Percentiles rank a stretch among this genome's conserved stretches.
phyloP scores from a whole-genome alignment of 2,113 vertebrate species.

The Crotalus tigris region DNA sequence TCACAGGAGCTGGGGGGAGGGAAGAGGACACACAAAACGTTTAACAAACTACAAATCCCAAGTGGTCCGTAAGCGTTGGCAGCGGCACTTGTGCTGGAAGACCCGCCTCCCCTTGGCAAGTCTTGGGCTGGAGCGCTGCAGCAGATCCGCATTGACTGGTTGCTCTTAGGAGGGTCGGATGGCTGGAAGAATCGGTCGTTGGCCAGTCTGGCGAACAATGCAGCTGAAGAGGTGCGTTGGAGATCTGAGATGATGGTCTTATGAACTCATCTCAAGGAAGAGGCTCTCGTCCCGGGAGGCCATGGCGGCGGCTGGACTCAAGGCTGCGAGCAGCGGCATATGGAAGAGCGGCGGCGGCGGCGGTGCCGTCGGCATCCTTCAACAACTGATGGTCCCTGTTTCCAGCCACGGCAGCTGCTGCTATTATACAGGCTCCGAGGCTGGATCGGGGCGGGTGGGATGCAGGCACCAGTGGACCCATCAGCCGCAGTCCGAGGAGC shows the following conservation, averaged over 20 bases:
- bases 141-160: neutral
- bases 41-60: neutral
- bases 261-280: neutral
- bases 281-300: neutral
- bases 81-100: too few relatives aligned
- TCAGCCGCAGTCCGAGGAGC: neutral
- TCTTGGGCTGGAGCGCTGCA: neutral
- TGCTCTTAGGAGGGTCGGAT: neutral
- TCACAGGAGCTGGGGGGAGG: too few relatives aligned
- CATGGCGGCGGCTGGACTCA: slow-evolving; percentile 58
- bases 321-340: slow-evolving; percentile 36
- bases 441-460: neutral
- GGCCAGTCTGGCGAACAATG: neutral
- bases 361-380: slow-evolving; percentile 13
- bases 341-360: slow-evolving; percentile 15
- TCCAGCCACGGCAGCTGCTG: slow-evolving; percentile 53
- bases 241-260: neutral
- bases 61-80: neutral
- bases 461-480: neutral
- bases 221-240: too few relatives aligned
- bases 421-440: slow-evolving; percentile 19
- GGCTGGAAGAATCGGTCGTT: too few relatives aligned
- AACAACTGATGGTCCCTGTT: slow-evolving; percentile 41
- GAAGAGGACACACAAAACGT: neutral
- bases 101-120: neutral